These are phyloP conservation scores for Octonoba sinensis DNA, from an alignment of 2,888 invertebrate species.

Conservation along the genomic window DNA sequence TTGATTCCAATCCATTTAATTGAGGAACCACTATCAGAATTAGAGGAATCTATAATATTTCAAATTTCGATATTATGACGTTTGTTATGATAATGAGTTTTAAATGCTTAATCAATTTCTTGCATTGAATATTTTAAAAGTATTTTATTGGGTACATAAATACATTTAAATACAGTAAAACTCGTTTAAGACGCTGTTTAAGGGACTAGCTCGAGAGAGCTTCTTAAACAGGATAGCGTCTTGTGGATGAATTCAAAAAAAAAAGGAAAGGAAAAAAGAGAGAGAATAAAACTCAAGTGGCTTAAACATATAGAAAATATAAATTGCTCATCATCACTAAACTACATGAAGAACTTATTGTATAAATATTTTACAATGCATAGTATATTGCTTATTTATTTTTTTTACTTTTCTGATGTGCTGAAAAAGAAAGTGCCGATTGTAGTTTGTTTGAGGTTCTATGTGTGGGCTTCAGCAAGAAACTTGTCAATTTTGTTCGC, in stretches of 20 bases:
- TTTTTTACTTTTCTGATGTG: no score
- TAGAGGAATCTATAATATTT: no score
- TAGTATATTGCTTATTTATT: not conserved
- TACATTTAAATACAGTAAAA: no score
- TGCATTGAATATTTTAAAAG: no score
- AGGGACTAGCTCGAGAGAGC: not conserved
- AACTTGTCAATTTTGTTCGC: not conserved
- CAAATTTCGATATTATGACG: no score
- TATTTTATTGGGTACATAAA: no score
- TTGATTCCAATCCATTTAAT: no score
- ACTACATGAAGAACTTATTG: not conserved
- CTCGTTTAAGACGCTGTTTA: no score
- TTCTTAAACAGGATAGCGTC: not conserved
- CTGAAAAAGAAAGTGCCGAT: not conserved
- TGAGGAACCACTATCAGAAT: no score
- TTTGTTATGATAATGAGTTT: no score
- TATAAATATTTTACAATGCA: not conserved
- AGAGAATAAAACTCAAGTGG: not conserved
- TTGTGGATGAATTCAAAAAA: not conserved
- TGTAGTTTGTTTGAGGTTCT: not conserved
- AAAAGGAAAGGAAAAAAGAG: no score
- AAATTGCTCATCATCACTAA: not conserved
- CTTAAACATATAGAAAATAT: not conserved
- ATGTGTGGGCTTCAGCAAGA: not conserved
- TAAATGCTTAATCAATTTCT: no score